Evolutionary conservation across 2,888 invertebrate genomes (phyloP).

Genomic region (Zygaena filipendulae): DNA sequence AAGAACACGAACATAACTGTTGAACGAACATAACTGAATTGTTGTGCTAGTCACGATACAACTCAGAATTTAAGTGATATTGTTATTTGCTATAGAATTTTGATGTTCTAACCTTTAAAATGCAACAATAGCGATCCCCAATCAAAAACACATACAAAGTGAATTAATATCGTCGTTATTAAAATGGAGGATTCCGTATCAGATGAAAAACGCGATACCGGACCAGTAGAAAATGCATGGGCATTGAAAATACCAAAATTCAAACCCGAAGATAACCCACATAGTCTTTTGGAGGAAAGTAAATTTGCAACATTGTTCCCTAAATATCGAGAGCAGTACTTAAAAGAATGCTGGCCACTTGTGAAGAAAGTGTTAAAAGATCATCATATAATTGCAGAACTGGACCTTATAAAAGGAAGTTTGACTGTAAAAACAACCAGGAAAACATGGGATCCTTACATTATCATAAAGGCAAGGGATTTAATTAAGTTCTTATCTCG

Average conservation of each 20-base stretch:
- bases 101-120: too few relatives aligned
- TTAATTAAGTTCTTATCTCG: conserved; percentile 94
- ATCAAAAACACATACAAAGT: too few relatives aligned
- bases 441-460: conserved; percentile 99
- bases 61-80: too few relatives aligned
- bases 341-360: conserved; percentile 95
- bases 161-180: neutral
- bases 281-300: conserved; percentile 91
- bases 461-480: conserved; percentile 96
- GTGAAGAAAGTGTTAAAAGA: conserved; percentile 87
- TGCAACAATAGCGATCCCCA: too few relatives aligned
- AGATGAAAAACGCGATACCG: conserved; percentile 38
- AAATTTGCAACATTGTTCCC: conserved; percentile 98
- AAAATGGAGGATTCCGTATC: conserved; percentile 27
- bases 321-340: conserved; percentile 95
- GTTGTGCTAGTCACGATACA: too few relatives aligned
- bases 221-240: conserved; percentile 88
- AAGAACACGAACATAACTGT: too few relatives aligned
- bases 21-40: too few relatives aligned
- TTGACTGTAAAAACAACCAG: conserved; percentile 94
- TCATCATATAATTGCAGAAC: conserved; percentile 83
- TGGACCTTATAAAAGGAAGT: conserved; percentile 94
- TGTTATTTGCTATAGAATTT: too few relatives aligned
- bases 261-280: conserved; percentile 87
- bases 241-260: conserved; percentile 87